Evolutionary conservation across 2,113 vertebrate species (phyloP).

Genomic region (Tretioscincus oriximinensis): DNA sequence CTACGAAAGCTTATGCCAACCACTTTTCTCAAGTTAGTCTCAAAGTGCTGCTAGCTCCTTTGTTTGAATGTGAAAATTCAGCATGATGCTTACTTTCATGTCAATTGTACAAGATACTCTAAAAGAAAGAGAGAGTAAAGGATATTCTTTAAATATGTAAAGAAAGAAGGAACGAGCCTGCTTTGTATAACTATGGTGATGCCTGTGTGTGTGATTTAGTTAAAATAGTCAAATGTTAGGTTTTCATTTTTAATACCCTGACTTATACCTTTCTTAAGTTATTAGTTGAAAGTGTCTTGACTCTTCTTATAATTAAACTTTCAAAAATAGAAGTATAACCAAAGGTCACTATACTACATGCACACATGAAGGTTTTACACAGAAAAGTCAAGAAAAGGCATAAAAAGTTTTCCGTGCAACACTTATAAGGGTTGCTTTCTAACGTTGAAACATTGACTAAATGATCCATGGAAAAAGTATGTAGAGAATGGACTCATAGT

Average conservation of each 20-base stretch:
- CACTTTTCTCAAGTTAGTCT: too few relatives aligned
- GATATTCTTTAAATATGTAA: constrained; percentile 13
- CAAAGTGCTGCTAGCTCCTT: too few relatives aligned
- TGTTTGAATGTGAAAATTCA: constrained; percentile 6
- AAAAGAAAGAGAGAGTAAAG: constrained; percentile 33
- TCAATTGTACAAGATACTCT: constrained; percentile 17
- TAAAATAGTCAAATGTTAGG: constrained; percentile 49
- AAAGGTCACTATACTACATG: background rate
- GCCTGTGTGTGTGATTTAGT: constrained; percentile 46
- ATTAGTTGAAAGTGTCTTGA: constrained; percentile 49
- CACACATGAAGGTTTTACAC: too few relatives aligned
- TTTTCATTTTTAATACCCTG: constrained; percentile 51
- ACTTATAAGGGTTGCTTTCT: background rate
- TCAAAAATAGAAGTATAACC: background rate
- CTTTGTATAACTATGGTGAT: constrained; percentile 39
- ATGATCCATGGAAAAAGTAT: background rate
- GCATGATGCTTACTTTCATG: background rate
- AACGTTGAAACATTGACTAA: background rate
- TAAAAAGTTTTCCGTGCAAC: accelerated
- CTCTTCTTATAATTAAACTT: constrained; percentile 55
- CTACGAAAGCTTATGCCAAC: too few relatives aligned
- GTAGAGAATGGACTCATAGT: background rate
- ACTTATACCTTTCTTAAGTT: constrained; percentile 51
- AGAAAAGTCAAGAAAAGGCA: background rate
- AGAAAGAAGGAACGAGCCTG: background rate